These are phyloP conservation scores for Dendroctonus valens DNA, from an alignment of 1,140 invertebrate species.

Conservation along the genomic window DNA sequence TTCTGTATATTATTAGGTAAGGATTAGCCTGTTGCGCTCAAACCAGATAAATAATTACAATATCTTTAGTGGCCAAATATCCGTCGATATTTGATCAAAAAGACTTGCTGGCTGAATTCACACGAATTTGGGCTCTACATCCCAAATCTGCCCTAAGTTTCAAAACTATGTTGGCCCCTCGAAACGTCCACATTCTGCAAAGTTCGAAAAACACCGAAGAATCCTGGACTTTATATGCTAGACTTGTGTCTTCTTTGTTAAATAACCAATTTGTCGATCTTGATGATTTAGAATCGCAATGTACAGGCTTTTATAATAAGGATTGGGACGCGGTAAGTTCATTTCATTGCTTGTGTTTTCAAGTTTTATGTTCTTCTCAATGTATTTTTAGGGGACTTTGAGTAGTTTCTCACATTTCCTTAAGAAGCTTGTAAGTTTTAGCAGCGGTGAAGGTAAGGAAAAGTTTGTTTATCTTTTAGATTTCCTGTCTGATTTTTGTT, in stretches of 20 bases:
- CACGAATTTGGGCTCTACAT: conserved; percentile 10
- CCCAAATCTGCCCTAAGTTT: conserved; percentile 21
- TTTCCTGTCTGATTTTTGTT: conserved; percentile 46
- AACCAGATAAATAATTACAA: neutral
- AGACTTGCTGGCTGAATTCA: conserved; percentile 1
- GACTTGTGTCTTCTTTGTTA: conserved; percentile 34
- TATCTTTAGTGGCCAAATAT: conserved; percentile 5
- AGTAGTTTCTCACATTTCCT: conserved; percentile 35
- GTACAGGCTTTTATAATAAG: conserved; percentile 40
- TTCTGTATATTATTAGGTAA: conserved; percentile 40
- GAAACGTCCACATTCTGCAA: conserved; percentile 39
- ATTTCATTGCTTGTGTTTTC: neutral
- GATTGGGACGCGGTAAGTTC: conserved; percentile 39
- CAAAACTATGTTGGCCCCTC: conserved; percentile 36
- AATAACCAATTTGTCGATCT: conserved; percentile 34
- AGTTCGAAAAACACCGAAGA: conserved; percentile 10
- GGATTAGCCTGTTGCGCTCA: conserved; percentile 3
- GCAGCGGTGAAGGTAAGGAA: conserved; percentile 16
- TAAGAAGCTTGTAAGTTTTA: conserved; percentile 24
- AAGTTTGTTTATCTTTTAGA: conserved; percentile 40
- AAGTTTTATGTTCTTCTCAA: neutral
- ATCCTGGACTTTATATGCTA: conserved; percentile 36
- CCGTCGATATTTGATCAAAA: neutral
- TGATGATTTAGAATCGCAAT: conserved; percentile 44
- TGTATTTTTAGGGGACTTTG: conserved; percentile 30